Conservation (phyloP, 2,888 invertebrate genomes). For the Drosophila pegasa region DNA sequence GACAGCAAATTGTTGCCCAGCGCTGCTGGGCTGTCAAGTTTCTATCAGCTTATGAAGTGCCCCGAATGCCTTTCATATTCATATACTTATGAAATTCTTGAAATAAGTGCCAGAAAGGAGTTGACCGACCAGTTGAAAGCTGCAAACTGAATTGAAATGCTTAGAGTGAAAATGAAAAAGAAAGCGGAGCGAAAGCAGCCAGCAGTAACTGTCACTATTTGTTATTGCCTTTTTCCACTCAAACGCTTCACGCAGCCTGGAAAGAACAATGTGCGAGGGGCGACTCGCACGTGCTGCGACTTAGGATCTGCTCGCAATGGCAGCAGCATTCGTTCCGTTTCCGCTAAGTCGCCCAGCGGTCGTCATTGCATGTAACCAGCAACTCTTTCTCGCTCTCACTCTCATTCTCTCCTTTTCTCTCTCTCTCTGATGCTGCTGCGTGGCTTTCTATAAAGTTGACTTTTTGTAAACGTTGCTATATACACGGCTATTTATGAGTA, state of each 20-base stretch:
- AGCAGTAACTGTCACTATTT: conserved; percentile 59
- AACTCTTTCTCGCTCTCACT: neutral
- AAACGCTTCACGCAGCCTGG: conserved; percentile 15
- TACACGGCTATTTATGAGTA: conserved; percentile 62
- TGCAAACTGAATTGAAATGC: conserved; percentile 57
- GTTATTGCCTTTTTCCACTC: conserved; percentile 61
- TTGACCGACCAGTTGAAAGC: too few relatives aligned
- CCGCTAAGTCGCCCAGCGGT: conserved; percentile 29
- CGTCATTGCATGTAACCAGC: conserved; percentile 33
- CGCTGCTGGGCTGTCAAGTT: conserved; percentile 70
- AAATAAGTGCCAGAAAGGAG: conserved; percentile 30
- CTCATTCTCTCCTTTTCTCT: neutral
- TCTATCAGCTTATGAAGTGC: conserved; percentile 30
- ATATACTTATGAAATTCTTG: conserved; percentile 30
- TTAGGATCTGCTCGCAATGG: conserved; percentile 46
- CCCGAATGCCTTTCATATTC: conserved; percentile 12
- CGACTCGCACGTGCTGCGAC: conserved; percentile 67
- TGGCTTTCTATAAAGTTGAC: conserved; percentile 36
- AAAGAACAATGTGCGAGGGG: conserved; percentile 26
- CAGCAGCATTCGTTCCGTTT: conserved; percentile 36
- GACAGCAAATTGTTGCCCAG: conserved; percentile 67
- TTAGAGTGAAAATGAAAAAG: neutral
- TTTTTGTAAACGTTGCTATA: conserved; percentile 36
- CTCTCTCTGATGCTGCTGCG: neutral
- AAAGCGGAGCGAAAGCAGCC: conserved; percentile 25